Conservation (phyloP, 37 sponge, comb jelly and placozoan species). For the Bolinopsis microptera region DNA sequence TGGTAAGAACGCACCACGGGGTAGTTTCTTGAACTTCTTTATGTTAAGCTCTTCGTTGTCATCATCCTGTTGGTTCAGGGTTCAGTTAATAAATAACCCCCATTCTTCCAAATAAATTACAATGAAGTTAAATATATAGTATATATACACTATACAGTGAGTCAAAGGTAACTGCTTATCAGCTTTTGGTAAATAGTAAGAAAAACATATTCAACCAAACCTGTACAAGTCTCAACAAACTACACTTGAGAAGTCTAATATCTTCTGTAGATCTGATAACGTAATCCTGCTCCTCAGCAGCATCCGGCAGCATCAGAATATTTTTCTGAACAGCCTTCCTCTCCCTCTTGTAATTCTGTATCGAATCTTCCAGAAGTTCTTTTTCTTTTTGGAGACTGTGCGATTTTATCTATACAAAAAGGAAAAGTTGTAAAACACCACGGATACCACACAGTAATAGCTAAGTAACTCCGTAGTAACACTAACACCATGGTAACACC, state of each 20-base stretch:
- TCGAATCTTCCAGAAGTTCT: constrained; percentile 16
- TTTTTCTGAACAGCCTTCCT: constrained; percentile 55
- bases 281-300: not conserved
- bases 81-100: no score
- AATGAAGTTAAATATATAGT: no score
- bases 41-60: constrained; percentile 47
- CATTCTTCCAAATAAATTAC: no score
- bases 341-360: constrained; percentile 29
- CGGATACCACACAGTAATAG: no score
- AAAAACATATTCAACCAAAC: not conserved
- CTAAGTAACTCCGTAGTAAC: no score
- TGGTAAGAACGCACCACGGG: constrained; percentile 57
- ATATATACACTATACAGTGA: no score
- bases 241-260: constrained; percentile 1
- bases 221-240: constrained; percentile 17
- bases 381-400: constrained; percentile 45
- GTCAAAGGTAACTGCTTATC: no score
- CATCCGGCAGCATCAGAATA: constrained; percentile 42
- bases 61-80: constrained; percentile 34
- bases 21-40: constrained; percentile 42
- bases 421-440: not conserved
- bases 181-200: not conserved
- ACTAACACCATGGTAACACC: no score
- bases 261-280: constrained; percentile 57
- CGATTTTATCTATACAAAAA: not conserved